phyloP scores from a whole-genome alignment of 2,888 invertebrate genomes.

The Caenorhabditis sp. region DNA sequence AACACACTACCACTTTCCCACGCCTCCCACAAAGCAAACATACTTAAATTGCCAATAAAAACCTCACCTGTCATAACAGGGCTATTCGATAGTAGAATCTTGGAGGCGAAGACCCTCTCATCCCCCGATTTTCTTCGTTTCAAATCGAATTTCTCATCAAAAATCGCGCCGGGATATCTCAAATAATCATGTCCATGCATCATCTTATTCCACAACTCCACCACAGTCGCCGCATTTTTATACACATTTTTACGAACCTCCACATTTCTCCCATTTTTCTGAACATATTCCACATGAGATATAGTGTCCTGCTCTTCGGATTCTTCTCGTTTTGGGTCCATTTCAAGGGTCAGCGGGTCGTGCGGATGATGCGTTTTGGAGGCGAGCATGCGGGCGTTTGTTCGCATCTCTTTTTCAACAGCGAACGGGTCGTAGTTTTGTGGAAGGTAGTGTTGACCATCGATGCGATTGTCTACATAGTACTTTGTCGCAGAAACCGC shows the following conservation, averaged over 20 bases:
- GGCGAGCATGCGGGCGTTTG: slow-evolving; percentile 23
- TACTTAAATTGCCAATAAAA: not conserved
- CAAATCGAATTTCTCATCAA: slow-evolving; percentile 27
- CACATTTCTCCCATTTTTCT: slow-evolving; percentile 11
- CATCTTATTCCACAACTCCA: slow-evolving; percentile 25
- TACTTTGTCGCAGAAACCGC: slow-evolving; percentile 41
- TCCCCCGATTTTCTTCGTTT: slow-evolving; percentile 7
- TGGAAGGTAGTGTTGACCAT: slow-evolving; percentile 17
- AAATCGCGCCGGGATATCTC: slow-evolving; percentile 31
- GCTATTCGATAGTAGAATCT: slow-evolving; percentile 18
- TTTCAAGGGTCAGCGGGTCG: not conserved
- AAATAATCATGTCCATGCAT: slow-evolving; percentile 33
- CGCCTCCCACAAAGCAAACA: too few relatives aligned
- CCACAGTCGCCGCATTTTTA: slow-evolving; percentile 9
- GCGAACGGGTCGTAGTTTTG: slow-evolving; percentile 20
- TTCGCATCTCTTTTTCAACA: slow-evolving; percentile 34
- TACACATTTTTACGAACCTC: slow-evolving; percentile 17
- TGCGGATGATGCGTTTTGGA: slow-evolving; percentile 14
- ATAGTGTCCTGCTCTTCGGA: not conserved
- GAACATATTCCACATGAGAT: not conserved
- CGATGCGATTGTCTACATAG: slow-evolving; percentile 38
- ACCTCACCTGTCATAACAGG: not conserved
- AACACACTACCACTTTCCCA: too few relatives aligned
- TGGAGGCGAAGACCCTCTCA: slow-evolving; percentile 12
- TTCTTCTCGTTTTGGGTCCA: slow-evolving; percentile 8